Base-by-base conservation (phyloP, 2,888 invertebrate genomes). In the Boloria euphrosyne region DNA sequence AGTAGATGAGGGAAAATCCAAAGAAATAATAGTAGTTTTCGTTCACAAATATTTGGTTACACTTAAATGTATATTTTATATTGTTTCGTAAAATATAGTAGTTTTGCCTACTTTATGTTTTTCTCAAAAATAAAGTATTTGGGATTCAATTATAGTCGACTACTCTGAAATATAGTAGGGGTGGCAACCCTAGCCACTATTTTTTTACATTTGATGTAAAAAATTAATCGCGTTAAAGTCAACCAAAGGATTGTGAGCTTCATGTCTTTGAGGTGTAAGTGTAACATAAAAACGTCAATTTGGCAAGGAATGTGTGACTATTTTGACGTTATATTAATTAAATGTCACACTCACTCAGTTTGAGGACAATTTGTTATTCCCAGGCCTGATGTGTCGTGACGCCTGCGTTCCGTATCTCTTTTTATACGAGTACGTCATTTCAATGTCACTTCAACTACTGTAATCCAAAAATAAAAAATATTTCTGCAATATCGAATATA, bases 361-460 rank as follows among this genome's bases (percentile, higher is more conserved):
- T 73, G 66, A 72, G 62, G 66, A 72, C 70, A 71, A 75, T 83
- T 83, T 81, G 79, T 81, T 81, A 81, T 80, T 75, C 76, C 71
- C 73, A 69, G 75, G 76, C 70, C 78, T 79, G 83, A 83, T 80
- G 80, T 74, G 71, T 74, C 78, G 71, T 83, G 84, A 82, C 80
- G 76, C 73, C 63, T 27, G 75, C 69, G 70, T 70, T 77, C 76
- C 79, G 75, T 78, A 79, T 74, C 67, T 74, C 68, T 70, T 72
- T 72, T 76, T 69, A 76, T 80, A 78, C 79, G 80, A 68, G 76
- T 80, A 78, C 79, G 80, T 82, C 79, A 78, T 75, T 79, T 79
- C 81, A 80, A 80, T 81, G 81, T 83, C 81, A 83, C 71, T 79
- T 80, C 78, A 79, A 82, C 81, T 81, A 69, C 61, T 69, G 62